These are phyloP conservation scores for Leguminivora glycinivorella DNA, from an alignment of 1,140 invertebrate genomes.

Conservation along the genomic window DNA sequence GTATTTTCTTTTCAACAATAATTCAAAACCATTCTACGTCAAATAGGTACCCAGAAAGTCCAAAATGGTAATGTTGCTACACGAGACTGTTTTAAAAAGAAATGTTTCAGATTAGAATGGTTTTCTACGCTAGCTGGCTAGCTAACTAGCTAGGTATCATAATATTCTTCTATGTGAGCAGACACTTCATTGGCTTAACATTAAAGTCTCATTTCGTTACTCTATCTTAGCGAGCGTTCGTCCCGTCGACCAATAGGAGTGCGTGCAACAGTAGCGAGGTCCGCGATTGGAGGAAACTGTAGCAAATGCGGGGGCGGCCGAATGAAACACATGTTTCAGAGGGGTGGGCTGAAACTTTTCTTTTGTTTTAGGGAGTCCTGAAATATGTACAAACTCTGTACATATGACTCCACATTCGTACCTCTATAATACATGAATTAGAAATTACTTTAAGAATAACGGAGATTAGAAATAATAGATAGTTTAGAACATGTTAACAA, in stretches of 20 bases:
- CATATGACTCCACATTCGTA: too few species aligned
- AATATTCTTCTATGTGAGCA: background rate
- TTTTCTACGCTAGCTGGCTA: background rate
- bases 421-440: too few species aligned
- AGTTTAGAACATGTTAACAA: too few species aligned
- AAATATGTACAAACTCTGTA: too few species aligned
- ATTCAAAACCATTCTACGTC: too few species aligned
- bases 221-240: background rate
- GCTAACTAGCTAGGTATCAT: background rate
- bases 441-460: too few species aligned
- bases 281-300: slow-evolving; percentile 36
- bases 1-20: too few species aligned
- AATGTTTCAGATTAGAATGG: too few species aligned
- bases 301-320: slow-evolving; percentile 17
- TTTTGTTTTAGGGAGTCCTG: slow-evolving; percentile 27
- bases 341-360: background rate
- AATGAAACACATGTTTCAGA: slow-evolving; percentile 34
- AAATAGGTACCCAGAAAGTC: too few species aligned
- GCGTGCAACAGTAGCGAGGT: slow-evolving; percentile 42
- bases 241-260: slow-evolving; percentile 34
- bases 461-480: too few species aligned
- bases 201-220: background rate
- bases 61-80: too few species aligned
- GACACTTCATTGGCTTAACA: background rate
- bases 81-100: too few species aligned